phyloP scores from a whole-genome alignment of 2,113 vertebrate species.

The Thymallus thymallus region DNA sequence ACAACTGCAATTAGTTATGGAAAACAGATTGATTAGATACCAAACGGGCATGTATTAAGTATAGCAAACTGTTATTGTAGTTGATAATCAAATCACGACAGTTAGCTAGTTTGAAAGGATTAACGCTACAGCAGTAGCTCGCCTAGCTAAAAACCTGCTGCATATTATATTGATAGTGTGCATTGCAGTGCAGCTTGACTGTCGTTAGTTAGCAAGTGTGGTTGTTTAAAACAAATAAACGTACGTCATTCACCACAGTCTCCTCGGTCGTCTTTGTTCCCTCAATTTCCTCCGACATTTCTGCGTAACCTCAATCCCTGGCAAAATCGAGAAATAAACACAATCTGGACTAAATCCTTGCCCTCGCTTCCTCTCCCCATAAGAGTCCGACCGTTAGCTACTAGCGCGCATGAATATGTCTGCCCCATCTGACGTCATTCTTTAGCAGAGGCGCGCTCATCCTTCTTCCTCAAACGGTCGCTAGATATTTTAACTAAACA shows the following conservation, averaged over 20 bases:
- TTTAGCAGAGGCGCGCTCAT: background rate
- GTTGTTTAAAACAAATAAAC: background rate
- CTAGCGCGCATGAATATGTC: constrained; percentile 36
- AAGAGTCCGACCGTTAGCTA: constrained; percentile 8
- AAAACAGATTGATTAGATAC: no score
- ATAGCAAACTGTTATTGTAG: no score
- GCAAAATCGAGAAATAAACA: constrained; percentile 2
- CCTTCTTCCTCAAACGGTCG: background rate
- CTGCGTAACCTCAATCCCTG: constrained; percentile 4
- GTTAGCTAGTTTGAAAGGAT: no score
- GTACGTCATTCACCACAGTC: constrained; percentile 82
- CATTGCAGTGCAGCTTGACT: background rate
- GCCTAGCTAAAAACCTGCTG: background rate
- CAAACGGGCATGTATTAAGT: no score
- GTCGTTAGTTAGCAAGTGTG: background rate
- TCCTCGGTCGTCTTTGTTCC: constrained; percentile 72
- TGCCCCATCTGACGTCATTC: constrained; percentile 50
- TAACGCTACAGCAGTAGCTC: no score
- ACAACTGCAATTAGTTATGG: no score
- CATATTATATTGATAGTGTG: no score
- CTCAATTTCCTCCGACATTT: constrained; percentile 83
- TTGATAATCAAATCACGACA: no score
- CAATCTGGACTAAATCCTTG: constrained; percentile 25
- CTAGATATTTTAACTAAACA: background rate
- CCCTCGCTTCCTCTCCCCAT: constrained; percentile 34